Evolutionary conservation across 2,888 invertebrate species (phyloP).

Genomic region (Timandra comae): DNA sequence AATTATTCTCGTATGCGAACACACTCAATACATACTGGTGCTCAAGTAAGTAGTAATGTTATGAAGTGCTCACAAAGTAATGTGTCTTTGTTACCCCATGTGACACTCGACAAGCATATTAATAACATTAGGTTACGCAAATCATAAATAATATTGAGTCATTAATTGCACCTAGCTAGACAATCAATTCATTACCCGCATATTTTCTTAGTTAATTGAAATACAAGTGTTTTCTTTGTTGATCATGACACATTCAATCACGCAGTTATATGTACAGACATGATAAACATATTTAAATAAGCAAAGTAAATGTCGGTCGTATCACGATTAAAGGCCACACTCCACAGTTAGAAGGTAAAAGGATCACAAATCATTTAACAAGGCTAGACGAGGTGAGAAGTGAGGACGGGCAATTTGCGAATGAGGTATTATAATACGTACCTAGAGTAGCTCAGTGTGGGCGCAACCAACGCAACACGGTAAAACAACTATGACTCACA

Average conservation of each 20-base stretch:
- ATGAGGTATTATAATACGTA: slow-evolving; percentile 12
- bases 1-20: slow-evolving; percentile 8
- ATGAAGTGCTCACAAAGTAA: slow-evolving; percentile 20
- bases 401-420: slow-evolving; percentile 29
- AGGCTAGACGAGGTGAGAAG: slow-evolving; percentile 27
- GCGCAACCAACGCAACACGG: slow-evolving; percentile 20
- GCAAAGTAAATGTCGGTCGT: slow-evolving; percentile 5
- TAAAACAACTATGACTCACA: slow-evolving; percentile 19
- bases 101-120: slow-evolving; percentile 40
- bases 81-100: slow-evolving; percentile 35
- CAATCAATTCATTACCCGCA: too few relatives aligned
- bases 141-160: too few relatives aligned
- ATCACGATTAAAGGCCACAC: slow-evolving; percentile 35
- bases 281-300: too few relatives aligned
- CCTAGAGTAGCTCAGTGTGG: slow-evolving; percentile 9
- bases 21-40: slow-evolving; percentile 5
- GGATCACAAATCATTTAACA: slow-evolving; percentile 32
- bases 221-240: slow-evolving; percentile 3
- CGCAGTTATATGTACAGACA: too few relatives aligned
- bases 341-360: slow-evolving; percentile 30
- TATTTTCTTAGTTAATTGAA: too few relatives aligned
- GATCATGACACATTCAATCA: slow-evolving; percentile 4
- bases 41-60: slow-evolving; percentile 12
- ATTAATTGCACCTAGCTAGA: too few relatives aligned
- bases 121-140: slow-evolving; percentile 42